Evolutionary conservation across 37 sponge, comb jelly and placozoan genomes (phyloP).

Genomic region (Mnemiopsis leidyi): DNA sequence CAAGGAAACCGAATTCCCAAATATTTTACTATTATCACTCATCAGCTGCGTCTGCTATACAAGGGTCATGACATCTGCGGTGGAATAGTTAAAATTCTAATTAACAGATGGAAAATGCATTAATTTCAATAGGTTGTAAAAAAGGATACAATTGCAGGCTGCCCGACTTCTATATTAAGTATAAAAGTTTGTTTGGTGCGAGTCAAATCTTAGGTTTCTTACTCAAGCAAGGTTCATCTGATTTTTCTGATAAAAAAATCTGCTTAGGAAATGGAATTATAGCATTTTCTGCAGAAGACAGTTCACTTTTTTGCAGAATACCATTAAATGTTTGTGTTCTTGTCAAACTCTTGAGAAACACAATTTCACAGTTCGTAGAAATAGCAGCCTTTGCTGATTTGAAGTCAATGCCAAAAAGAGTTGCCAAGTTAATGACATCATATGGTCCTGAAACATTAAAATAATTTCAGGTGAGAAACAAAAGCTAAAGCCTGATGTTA

Average conservation of each 20-base stretch:
- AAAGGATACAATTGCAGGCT: too few species aligned
- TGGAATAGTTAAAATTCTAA: too few species aligned
- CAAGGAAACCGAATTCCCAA: too few species aligned
- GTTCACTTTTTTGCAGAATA: not conserved
- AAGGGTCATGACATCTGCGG: too few species aligned
- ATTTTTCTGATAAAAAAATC: not conserved
- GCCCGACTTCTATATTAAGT: too few species aligned
- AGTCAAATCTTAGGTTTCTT: constrained; percentile 1
- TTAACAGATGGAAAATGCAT: too few species aligned
- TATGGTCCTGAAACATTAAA: constrained; percentile 49
- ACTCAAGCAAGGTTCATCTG: not conserved
- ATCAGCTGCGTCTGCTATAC: too few species aligned
- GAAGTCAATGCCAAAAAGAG: constrained; percentile 2
- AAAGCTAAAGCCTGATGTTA: too few species aligned
- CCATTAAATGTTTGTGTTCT: constrained; percentile 59
- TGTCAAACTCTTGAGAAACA: constrained; percentile 22
- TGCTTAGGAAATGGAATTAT: constrained; percentile 9
- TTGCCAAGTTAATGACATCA: constrained; percentile 10
- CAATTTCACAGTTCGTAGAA: not conserved
- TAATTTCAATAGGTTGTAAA: too few species aligned
- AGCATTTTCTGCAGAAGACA: not conserved
- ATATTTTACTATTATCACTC: too few species aligned
- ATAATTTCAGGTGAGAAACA: too few species aligned
- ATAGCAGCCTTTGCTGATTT: not conserved
- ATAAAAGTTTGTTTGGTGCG: too few species aligned